Evolutionary conservation across 2,888 invertebrate genomes (phyloP).

Genomic region (Neocrepidodera transversa): DNA sequence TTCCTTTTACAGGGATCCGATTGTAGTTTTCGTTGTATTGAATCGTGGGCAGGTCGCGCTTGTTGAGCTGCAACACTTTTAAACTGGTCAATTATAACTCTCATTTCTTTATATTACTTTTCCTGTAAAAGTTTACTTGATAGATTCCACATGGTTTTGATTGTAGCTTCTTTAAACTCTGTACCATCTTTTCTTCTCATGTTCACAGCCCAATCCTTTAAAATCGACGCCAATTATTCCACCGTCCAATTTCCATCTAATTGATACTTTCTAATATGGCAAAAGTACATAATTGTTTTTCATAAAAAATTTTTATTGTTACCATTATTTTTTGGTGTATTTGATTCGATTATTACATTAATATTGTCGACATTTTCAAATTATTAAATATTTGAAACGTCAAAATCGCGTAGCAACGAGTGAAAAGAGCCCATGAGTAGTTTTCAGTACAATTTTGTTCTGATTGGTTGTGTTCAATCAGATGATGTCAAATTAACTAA

Average conservation of each 20-base stretch:
- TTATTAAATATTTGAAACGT: too few species aligned
- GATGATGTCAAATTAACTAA: conserved; percentile 3
- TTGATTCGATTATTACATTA: conserved; percentile 1
- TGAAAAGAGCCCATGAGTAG: too few species aligned
- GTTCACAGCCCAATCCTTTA: conserved; percentile 9
- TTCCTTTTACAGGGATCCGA: conserved; percentile 8
- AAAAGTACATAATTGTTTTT: conserved; percentile 6
- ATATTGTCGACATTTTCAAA: too few species aligned
- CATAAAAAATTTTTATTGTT: conserved; percentile 16
- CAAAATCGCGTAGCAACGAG: too few species aligned
- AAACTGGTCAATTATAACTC: conserved; percentile 20
- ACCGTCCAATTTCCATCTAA: too few species aligned
- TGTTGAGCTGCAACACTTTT: conserved; percentile 20
- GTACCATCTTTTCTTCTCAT: conserved; percentile 4
- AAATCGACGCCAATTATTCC: conserved; percentile 11
- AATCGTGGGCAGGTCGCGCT: conserved; percentile 10
- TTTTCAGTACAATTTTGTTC: too few species aligned
- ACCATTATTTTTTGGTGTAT: too few species aligned
- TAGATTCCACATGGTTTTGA: conserved; percentile 8
- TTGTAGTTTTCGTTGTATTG: conserved; percentile 19
- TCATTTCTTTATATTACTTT: conserved; percentile 15
- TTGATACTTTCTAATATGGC: too few species aligned
- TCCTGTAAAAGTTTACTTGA: conserved; percentile 7
- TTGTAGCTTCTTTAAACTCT: conserved; percentile 13
- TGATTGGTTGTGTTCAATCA: too few species aligned